Conservation (phyloP, 2,113 vertebrate species). For the Pterocles gutturalis region DNA sequence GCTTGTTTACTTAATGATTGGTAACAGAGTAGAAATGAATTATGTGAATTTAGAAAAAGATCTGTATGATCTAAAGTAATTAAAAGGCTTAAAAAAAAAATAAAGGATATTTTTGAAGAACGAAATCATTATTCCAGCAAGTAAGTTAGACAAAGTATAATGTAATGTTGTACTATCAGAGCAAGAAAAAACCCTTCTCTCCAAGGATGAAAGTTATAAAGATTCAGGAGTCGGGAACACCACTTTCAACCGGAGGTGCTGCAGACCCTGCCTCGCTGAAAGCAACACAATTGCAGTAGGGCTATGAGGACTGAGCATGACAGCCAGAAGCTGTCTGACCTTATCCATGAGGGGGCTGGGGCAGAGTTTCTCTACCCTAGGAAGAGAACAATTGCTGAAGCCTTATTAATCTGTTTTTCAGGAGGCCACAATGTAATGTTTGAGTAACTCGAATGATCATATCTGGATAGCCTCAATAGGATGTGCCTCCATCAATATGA, state of each 20-base stretch:
- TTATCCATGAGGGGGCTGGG: too few species aligned
- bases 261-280: fast-evolving
- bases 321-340: background rate
- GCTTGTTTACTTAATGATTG: background rate
- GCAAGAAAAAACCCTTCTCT: background rate
- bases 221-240: background rate
- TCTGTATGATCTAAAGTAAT: background rate
- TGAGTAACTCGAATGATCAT: background rate
- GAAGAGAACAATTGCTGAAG: background rate
- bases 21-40: background rate
- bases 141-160: background rate
- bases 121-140: background rate
- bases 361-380: background rate
- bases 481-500: background rate
- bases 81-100: background rate
- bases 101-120: background rate
- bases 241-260: background rate
- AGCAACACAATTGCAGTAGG: fast-evolving
- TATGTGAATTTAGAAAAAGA: background rate
- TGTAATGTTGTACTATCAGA: background rate
- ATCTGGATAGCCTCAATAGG: fast-evolving
- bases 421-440: background rate
- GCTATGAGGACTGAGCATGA: fast-evolving
- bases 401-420: background rate
- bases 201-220: background rate